Percentiles rank a stretch among this genome's conserved stretches.
Conservation (phyloP, 2,888 invertebrate species). For the Drosophila ustulata region DNA sequence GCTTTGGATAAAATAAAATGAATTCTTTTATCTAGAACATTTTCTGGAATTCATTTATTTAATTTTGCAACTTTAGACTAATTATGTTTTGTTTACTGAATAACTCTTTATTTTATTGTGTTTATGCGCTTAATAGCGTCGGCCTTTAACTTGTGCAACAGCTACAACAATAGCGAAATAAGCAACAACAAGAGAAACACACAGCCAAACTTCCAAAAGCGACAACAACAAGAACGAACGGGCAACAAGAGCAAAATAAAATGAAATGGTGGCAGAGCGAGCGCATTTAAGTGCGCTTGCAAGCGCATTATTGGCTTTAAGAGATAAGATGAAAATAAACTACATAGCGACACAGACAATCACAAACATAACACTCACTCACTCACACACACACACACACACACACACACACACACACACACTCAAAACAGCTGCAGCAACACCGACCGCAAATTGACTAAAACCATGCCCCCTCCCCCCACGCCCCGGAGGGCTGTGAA, state of each 20-base stretch:
- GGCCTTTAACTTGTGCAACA: constrained; percentile 43
- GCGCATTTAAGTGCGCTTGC: constrained; percentile 77
- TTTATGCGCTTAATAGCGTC: constrained; percentile 2
- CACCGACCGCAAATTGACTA: constrained; percentile 78
- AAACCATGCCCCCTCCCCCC: constrained; percentile 64
- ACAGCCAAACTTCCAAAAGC: constrained; percentile 21
- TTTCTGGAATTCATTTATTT: no score
- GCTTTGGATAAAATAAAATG: no score
- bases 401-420: constrained; percentile 16
- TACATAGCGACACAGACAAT: constrained; percentile 37
- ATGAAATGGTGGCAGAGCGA: constrained; percentile 50
- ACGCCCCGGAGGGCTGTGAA: constrained; percentile 29
- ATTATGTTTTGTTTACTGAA: no score
- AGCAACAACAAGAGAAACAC: constrained; percentile 15
- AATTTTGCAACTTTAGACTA: no score
- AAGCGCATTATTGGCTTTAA: constrained; percentile 80
- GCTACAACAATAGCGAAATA: constrained; percentile 5
- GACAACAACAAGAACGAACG: constrained; percentile 21
- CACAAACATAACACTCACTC: constrained; percentile 31
- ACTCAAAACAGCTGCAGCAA: constrained; percentile 44
- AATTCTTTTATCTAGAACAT: no score
- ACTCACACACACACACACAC: constrained; percentile 11
- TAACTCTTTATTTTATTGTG: no score
- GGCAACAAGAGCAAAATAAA: constrained; percentile 33
- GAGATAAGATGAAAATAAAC: constrained; percentile 81